A percentile compares a stretch with the other conserved stretches of the same genome.
Evolutionary conservation across 2,888 invertebrate genomes (phyloP).

Genomic region (Pollenia griseotomentosa): DNA sequence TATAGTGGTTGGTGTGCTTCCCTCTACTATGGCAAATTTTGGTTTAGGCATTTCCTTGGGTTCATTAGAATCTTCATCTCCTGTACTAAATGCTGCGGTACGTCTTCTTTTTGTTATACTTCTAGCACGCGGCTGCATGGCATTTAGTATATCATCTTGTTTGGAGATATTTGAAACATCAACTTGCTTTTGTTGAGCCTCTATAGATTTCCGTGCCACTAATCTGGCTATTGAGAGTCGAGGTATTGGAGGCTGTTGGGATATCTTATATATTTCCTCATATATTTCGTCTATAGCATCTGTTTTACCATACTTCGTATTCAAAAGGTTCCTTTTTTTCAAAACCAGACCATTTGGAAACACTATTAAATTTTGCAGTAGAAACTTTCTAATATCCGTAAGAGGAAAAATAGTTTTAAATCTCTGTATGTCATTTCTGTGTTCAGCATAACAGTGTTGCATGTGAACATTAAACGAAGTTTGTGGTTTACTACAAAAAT

Average conservation of each 20-base stretch:
- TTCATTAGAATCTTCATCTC: slow-evolving; percentile 40
- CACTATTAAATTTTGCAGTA: slow-evolving; percentile 77
- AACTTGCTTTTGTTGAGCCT: slow-evolving; percentile 71
- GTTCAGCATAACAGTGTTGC: slow-evolving; percentile 79
- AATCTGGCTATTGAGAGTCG: slow-evolving; percentile 77
- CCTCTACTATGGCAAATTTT: slow-evolving; percentile 1
- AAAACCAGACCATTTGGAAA: slow-evolving; percentile 81
- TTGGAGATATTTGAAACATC: not conserved
- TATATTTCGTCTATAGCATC: slow-evolving; percentile 75
- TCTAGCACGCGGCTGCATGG: slow-evolving; percentile 28
- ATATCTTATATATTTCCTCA: slow-evolving; percentile 77
- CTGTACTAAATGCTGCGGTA: slow-evolving; percentile 59
- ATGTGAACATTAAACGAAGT: slow-evolving; percentile 78
- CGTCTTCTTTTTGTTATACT: slow-evolving; percentile 54
- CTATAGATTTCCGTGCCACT: slow-evolving; percentile 76
- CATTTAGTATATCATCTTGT: slow-evolving; percentile 17
- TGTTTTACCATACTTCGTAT: slow-evolving; percentile 75
- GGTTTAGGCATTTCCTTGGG: not conserved
- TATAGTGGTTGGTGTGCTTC: not conserved
- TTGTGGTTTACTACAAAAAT: slow-evolving; percentile 75
- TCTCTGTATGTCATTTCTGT: slow-evolving; percentile 74
- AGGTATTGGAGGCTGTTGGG: slow-evolving; percentile 79
- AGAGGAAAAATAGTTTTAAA: slow-evolving; percentile 76
- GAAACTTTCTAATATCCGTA: slow-evolving; percentile 75
- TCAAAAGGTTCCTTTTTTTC: slow-evolving; percentile 77